Evolutionary conservation across 2,797 vertebrate genomes (phyloP), one percentile per base, ranked within the genome.

Genomic region (Enteromius mattozi): DNA sequence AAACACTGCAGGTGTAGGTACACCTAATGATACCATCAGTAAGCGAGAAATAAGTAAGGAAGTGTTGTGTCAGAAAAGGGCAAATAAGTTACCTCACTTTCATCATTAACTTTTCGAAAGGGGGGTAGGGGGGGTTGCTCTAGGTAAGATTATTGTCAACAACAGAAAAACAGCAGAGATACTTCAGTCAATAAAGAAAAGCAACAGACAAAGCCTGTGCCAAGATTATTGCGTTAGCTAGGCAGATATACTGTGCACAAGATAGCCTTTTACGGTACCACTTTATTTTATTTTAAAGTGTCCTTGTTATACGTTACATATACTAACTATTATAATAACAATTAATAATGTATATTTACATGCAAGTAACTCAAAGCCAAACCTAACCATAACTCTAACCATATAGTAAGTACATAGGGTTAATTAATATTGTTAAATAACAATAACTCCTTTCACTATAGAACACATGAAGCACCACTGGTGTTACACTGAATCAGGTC

Each of bases 11-110:
- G 88, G 91, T 61, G 65, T 74, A 84, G 87, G 90, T 54, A 78
- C 89, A 86, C 89, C 90, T 93, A 92, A 92, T 92, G 91, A 91
- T 84, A 86, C 89, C 85, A 90, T 92, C 88, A 87, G 71, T 86
- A 87, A 56, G 21, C 35, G 35, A 80, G 78, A 54, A 75, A n/a
- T 75, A 54, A 54, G 71, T 8, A 49, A 47, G 54, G 86, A 68
- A 54, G 45, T n/a, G 47, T 40, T 17, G 40, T 24, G 27, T 35
- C 47, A 79, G 76, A 70, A 70, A 54, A 35, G 9, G 30, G 13
- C 27, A 68, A 71, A 30, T 33, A 33, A 19, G 13, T 21, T 61
- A 35, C 47, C 27, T 51, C 27, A 13, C 47, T 35, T 14, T 47
- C 24, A 47, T 30, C 42, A 4, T 16, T 19, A 72, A 49, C 70